Conservation (phyloP, 1,140 invertebrate species). For the Leptopilina boulardi region DNA sequence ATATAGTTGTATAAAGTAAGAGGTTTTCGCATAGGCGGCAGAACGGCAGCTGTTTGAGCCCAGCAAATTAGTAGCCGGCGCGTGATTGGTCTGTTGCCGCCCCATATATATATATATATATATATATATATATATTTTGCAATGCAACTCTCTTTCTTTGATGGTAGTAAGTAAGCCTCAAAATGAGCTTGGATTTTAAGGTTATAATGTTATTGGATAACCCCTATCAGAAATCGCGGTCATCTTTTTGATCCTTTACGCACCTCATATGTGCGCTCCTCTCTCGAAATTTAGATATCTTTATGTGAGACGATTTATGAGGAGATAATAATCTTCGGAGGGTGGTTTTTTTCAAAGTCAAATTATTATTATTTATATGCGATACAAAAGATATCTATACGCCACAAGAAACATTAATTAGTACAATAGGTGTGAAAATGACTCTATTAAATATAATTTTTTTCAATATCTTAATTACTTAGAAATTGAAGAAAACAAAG, state of each 20-base stretch:
- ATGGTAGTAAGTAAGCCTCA: constrained; percentile 44
- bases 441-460: too few relatives aligned
- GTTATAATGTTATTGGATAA: constrained; percentile 40
- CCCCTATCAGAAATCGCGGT: constrained; percentile 1
- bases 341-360: constrained; percentile 65
- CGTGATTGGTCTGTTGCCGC: constrained; percentile 76
- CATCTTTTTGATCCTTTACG: constrained; percentile 43
- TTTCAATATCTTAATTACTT: too few relatives aligned
- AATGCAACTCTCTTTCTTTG: constrained; percentile 64
- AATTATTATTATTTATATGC: constrained; percentile 75
- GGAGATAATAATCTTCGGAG: constrained; percentile 74
- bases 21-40: constrained; percentile 70
- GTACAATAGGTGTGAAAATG: constrained; percentile 64
- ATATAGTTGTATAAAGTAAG: constrained; percentile 64
- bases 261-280: constrained; percentile 29
- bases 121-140: too few relatives aligned
- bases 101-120: constrained; percentile 73
- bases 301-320: constrained; percentile 74
- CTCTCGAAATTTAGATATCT: constrained; percentile 76
- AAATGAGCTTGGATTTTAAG: not conserved
- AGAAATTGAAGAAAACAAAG: too few relatives aligned
- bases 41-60: constrained; percentile 76
- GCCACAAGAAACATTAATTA: constrained; percentile 66
- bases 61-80: constrained; percentile 76
- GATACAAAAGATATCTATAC: constrained; percentile 15